These are phyloP conservation scores for Mus spretus DNA, from an alignment of 2,797 vertebrate species.

Conservation along the genomic window DNA sequence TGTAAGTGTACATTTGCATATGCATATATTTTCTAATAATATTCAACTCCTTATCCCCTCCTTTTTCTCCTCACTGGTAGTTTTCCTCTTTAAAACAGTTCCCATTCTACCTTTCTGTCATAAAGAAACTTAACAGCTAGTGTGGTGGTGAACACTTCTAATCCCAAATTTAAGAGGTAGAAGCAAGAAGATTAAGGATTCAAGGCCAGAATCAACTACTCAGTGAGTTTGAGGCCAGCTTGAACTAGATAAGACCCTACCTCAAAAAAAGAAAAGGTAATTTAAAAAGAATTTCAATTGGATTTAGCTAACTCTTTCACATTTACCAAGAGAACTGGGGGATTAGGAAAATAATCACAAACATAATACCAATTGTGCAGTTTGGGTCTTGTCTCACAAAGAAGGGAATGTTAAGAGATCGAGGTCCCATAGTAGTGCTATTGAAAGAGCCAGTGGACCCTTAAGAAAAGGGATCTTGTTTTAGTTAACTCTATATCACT, in stretches of 20 bases:
- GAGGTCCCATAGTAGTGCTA: no score
- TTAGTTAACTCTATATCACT: neutral
- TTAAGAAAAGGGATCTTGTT: neutral
- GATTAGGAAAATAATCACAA: constrained; percentile 1
- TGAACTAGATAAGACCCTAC: neutral
- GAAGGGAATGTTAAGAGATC: neutral
- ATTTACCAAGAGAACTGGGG: constrained; percentile 61
- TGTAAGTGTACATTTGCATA: neutral
- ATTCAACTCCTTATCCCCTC: neutral
- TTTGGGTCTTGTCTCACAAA: neutral
- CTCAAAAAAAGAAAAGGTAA: constrained; percentile 6
- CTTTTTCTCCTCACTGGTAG: neutral
- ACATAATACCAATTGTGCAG: neutral
- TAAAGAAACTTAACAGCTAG: neutral
- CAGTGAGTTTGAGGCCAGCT: neutral
- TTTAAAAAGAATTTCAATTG: constrained; percentile 34
- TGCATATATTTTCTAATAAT: neutral
- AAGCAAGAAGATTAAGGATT: neutral
- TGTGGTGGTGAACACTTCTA: neutral
- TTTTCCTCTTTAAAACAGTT: neutral
- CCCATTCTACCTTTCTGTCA: neutral
- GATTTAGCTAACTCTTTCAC: constrained; percentile 44
- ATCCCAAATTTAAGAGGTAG: no score
- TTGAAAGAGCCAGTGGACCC: no score
- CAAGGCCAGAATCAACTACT: neutral